Conservation (phyloP, 2,888 invertebrate genomes). For the Agriotes lineatus region DNA sequence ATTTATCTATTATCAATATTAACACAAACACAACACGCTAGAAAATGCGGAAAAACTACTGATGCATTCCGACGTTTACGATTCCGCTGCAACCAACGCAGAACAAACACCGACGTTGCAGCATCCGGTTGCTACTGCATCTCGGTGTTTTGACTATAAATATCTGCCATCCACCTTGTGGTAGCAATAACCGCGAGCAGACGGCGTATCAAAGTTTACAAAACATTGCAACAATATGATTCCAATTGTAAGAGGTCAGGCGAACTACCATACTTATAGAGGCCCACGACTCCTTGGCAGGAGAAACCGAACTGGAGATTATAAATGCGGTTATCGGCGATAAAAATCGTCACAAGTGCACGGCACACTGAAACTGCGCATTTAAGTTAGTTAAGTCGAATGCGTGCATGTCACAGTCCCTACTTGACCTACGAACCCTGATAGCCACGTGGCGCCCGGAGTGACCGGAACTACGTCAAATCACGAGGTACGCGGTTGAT, state of each 20-base stretch:
- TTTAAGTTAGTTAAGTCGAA: conserved; percentile 22
- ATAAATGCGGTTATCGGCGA: too few relatives aligned
- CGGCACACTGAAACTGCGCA: conserved; percentile 21
- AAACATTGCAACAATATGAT: not conserved
- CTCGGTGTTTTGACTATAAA: not conserved
- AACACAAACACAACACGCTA: too few relatives aligned
- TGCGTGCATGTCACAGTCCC: conserved; percentile 18
- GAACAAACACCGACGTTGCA: too few relatives aligned
- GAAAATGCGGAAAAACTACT: too few relatives aligned
- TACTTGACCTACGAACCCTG: conserved; percentile 33
- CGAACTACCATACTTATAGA: too few relatives aligned
- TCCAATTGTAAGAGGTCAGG: not conserved
- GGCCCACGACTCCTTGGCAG: too few relatives aligned
- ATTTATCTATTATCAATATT: too few relatives aligned
- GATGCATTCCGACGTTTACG: too few relatives aligned
- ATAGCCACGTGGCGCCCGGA: conserved; percentile 24
- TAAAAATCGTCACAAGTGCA: too few relatives aligned
- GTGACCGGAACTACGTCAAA: conserved; percentile 34
- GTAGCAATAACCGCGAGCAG: not conserved
- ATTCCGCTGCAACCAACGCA: too few relatives aligned
- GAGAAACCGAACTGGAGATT: too few relatives aligned
- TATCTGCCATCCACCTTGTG: not conserved
- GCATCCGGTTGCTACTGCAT: not conserved
- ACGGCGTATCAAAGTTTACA: not conserved
- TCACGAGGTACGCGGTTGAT: conserved; percentile 29